Conservation (phyloP, 1,140 invertebrate genomes). For the Maconellicoccus hirsutus region DNA sequence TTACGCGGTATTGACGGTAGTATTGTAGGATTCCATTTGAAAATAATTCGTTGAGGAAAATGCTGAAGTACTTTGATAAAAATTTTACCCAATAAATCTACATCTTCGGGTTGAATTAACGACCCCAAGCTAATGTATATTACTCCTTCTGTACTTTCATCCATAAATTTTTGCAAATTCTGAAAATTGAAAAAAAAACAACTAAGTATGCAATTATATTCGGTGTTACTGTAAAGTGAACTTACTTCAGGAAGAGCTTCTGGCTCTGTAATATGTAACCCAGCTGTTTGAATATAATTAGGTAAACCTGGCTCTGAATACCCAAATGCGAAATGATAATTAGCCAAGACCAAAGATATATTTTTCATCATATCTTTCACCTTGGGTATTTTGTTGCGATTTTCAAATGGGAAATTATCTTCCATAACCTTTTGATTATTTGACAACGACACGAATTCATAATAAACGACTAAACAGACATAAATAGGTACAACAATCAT, state of each 20-base stretch:
- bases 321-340: slow-evolving; percentile 34
- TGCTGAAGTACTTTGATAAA: neutral
- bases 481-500: neutral
- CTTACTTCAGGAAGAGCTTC: slow-evolving; percentile 44
- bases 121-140: slow-evolving; percentile 30
- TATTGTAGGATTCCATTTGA: slow-evolving; percentile 12
- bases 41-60: neutral
- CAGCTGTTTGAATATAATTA: slow-evolving; percentile 37
- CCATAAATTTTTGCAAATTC: slow-evolving; percentile 27
- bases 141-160: slow-evolving; percentile 28
- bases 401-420: neutral
- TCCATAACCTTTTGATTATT: neutral
- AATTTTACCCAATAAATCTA: neutral
- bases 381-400: neutral
- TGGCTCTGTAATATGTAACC: slow-evolving; percentile 39
- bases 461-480: neutral
- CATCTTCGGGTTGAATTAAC: neutral
- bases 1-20: neutral
- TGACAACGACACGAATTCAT: neutral
- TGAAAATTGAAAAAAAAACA: too few relatives aligned
- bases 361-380: slow-evolving; percentile 30
- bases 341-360: slow-evolving; percentile 38
- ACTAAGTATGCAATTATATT: slow-evolving; percentile 29
- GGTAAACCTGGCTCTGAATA: slow-evolving; percentile 33
- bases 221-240: too few relatives aligned